Evolutionary conservation across 2,113 vertebrate species (phyloP).

Genomic region (Cyrtonyx montezumae): DNA sequence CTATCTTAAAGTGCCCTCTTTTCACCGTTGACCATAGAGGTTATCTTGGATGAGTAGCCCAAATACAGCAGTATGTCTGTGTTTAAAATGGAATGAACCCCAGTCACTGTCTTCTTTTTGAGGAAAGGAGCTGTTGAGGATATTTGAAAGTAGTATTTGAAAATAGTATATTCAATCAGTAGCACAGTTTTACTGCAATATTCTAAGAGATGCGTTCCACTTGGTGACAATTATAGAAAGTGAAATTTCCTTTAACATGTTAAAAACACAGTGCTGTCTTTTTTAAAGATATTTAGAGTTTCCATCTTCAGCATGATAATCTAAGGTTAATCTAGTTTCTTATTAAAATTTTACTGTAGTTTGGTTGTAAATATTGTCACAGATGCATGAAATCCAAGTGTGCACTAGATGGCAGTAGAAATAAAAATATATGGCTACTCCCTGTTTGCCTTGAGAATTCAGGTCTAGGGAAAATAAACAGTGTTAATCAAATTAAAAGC

Average conservation of each 20-base stretch:
- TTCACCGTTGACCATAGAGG: background rate
- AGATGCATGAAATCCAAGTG: background rate
- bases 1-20: background rate
- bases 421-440: conserved; percentile 10
- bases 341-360: background rate
- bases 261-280: background rate
- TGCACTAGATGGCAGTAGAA: conserved; percentile 78
- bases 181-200: background rate
- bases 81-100: background rate
- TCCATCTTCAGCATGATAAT: background rate
- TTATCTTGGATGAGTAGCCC: background rate
- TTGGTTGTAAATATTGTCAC: background rate
- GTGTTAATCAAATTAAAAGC: background rate
- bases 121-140: background rate
- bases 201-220: background rate
- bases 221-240: background rate
- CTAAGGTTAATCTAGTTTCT: background rate
- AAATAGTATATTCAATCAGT: background rate
- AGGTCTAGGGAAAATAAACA: background rate
- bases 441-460: background rate
- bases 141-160: background rate
- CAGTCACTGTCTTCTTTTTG: background rate
- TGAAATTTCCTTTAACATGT: background rate
- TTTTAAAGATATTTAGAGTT: background rate
- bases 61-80: background rate